These are phyloP conservation scores for Tonatia bakeri DNA, from an alignment of 2,113 vertebrate genomes.

Conservation along the genomic window DNA sequence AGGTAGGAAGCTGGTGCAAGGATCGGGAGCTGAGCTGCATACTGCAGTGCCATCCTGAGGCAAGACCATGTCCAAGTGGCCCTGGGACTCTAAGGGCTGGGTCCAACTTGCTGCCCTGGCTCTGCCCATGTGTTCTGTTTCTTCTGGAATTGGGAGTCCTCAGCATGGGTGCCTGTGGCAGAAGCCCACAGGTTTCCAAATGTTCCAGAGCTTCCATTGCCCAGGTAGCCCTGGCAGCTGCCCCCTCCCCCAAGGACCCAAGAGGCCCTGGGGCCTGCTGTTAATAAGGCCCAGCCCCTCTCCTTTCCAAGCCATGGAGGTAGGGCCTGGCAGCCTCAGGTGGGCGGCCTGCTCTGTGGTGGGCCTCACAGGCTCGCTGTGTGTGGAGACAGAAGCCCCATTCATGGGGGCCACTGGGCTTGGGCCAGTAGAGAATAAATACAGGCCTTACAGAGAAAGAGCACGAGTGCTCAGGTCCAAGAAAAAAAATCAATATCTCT, in stretches of 20 bases:
- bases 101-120: background rate
- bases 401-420: slow-evolving; percentile 51
- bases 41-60: background rate
- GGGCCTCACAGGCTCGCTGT: slow-evolving; percentile 16
- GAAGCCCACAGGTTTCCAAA: background rate
- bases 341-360: background rate
- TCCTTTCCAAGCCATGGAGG: background rate
- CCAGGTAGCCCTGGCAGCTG: background rate
- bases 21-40: background rate
- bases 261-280: background rate
- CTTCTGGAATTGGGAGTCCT: background rate
- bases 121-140: background rate
- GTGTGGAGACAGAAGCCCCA: slow-evolving; percentile 55
- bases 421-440: slow-evolving; percentile 22
- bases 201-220: background rate
- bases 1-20: background rate
- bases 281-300: background rate
- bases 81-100: background rate
- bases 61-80: background rate
- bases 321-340: background rate
- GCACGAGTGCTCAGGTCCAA: background rate
- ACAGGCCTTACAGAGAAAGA: slow-evolving; percentile 7
- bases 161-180: background rate
- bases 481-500: background rate
- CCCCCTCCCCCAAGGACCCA: background rate